These are phyloP conservation scores for Pelosia muscerda DNA, from an alignment of 2,888 invertebrate species.

Conservation along the genomic window DNA sequence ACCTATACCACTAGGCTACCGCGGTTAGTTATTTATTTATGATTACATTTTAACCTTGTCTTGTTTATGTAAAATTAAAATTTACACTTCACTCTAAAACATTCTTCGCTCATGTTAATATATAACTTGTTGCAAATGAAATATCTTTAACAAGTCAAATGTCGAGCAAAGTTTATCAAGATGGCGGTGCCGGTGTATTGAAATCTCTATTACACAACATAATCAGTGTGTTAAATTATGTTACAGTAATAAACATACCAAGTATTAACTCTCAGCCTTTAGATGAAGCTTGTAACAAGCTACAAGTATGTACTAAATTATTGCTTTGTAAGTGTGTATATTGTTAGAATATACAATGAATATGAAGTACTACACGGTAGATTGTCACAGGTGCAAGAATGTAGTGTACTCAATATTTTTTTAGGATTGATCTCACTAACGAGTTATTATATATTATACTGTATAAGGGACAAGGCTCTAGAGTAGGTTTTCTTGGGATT, in stretches of 20 bases:
- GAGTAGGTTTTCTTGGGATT: no score
- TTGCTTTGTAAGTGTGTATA: not conserved
- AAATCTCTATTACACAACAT: not conserved
- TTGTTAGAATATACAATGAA: not conserved
- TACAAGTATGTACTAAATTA: not conserved
- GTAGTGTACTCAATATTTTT: no score
- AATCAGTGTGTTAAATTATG: slow-evolving; percentile 11
- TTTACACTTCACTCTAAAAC: no score
- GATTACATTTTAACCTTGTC: no score
- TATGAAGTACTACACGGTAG: not conserved
- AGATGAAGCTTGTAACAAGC: slow-evolving; percentile 1
- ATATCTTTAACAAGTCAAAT: not conserved
- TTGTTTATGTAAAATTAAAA: no score
- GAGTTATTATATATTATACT: no score
- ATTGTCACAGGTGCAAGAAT: no score
- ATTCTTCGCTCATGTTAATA: not conserved
- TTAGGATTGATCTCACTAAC: no score
- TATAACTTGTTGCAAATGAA: not conserved
- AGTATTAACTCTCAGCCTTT: slow-evolving; percentile 6
- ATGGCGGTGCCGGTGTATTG: not conserved
- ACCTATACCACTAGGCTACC: no score
- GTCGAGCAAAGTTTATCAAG: not conserved
- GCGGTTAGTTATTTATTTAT: no score
- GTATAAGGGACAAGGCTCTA: no score
- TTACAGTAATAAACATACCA: slow-evolving; percentile 1